A percentile compares a stretch with the other conserved stretches of the same genome.
Evolutionary conservation across 30 jellyfish, hydroid and myxozoan genomes (phyloP).

Genomic region (Mastigias papua): DNA sequence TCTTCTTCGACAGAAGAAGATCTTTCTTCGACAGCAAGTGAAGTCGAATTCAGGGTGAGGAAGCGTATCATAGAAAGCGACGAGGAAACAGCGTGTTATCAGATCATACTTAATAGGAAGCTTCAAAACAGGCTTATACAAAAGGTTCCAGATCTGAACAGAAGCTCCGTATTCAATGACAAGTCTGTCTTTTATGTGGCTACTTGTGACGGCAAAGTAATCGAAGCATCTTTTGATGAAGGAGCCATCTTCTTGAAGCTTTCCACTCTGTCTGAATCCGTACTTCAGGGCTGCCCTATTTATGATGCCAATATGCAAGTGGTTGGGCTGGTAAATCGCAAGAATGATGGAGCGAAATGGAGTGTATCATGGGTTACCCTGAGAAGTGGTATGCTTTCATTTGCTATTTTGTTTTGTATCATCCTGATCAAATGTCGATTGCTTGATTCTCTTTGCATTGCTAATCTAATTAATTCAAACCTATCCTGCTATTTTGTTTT

Average conservation of each 20-base stretch:
- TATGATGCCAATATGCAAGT: neutral
- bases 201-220: neutral
- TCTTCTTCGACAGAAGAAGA: no score
- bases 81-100: neutral
- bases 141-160: neutral
- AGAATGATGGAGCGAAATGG: neutral
- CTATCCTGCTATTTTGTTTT: no score
- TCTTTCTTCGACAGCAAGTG: no score
- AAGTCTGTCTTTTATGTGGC: neutral
- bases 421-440: no score
- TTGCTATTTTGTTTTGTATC: neutral
- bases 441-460: neutral
- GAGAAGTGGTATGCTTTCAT: neutral
- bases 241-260: neutral
- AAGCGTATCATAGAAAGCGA: neutral
- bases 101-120: neutral
- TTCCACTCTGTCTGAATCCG: neutral
- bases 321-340: neutral
- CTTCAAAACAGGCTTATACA: neutral
- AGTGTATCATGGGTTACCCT: neutral
- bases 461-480: neutral
- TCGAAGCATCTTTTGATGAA: neutral
- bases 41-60: neutral
- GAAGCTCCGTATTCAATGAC: neutral
- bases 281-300: neutral